Evolutionary conservation across 2,797 vertebrate species (phyloP).

Genomic region (Gallirallus australis): DNA sequence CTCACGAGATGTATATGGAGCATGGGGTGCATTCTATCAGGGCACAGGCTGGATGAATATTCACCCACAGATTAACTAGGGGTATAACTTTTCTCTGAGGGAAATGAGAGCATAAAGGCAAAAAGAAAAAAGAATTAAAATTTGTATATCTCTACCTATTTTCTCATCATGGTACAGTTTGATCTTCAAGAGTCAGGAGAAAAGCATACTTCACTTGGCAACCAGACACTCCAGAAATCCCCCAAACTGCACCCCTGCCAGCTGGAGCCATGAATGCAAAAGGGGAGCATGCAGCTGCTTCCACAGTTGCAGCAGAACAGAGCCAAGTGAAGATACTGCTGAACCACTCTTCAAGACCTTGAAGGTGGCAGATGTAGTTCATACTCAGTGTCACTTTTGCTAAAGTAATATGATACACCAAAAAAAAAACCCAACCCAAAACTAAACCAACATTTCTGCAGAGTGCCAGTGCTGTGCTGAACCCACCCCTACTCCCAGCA

Average conservation of each 20-base stretch:
- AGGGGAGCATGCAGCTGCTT: not conserved
- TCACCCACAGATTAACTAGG: not conserved
- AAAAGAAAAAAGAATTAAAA: not conserved
- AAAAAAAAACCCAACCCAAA: not conserved
- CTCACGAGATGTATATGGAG: not conserved
- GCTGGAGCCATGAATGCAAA: not conserved
- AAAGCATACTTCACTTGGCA: not conserved
- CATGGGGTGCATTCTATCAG: not conserved
- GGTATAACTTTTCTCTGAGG: not conserved
- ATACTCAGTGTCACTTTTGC: not conserved
- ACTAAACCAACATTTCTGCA: not conserved
- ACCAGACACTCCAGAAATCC: not conserved
- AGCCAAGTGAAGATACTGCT: not conserved
- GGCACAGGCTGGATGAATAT: not conserved
- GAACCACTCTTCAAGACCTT: not conserved
- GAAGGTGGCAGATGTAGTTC: not conserved
- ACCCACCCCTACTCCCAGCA: too few relatives aligned
- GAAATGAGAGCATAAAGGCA: not conserved
- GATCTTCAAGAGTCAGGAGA: not conserved
- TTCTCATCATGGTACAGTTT: not conserved
- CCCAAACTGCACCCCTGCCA: not conserved
- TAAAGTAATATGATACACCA: not conserved
- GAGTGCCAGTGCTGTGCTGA: rapidly evolving
- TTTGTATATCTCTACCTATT: not conserved
- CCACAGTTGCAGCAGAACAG: rapidly evolving